Percentiles rank a stretch among this genome's conserved stretches.
These are phyloP conservation scores for Trachelus tabidus DNA, from an alignment of 2,888 invertebrate species.

Conservation along the genomic window DNA sequence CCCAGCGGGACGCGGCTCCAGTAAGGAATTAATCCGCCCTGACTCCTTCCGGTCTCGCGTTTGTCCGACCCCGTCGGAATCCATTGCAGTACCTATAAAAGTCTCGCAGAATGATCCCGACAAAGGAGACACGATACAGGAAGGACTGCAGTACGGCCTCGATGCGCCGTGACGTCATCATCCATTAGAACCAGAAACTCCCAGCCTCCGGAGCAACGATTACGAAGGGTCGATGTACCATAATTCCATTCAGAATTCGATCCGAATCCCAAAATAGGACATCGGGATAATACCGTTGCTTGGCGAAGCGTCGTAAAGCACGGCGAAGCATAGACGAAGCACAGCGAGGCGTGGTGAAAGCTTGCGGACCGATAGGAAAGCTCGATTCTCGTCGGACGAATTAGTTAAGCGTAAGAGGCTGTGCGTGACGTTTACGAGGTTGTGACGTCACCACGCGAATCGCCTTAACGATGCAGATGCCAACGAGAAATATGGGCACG, in stretches of 20 bases:
- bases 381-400: neutral
- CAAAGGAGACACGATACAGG: neutral
- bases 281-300: neutral
- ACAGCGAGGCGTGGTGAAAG: neutral
- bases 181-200: neutral
- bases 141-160: neutral
- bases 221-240: neutral
- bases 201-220: neutral
- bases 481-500: neutral
- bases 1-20: neutral
- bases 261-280: neutral
- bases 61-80: neutral
- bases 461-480: conserved; percentile 2
- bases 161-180: neutral
- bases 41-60: neutral
- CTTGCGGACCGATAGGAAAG: neutral
- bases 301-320: neutral
- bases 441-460: conserved; percentile 26
- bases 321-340: neutral
- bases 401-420: conserved; percentile 4
- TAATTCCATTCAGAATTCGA: neutral
- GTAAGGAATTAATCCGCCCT: neutral
- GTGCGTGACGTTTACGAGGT: conserved; percentile 49
- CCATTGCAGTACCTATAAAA: neutral
- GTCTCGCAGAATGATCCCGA: neutral